phyloP scores from a whole-genome alignment of 2,888 invertebrate species.

The Pseudoips prasinana region DNA sequence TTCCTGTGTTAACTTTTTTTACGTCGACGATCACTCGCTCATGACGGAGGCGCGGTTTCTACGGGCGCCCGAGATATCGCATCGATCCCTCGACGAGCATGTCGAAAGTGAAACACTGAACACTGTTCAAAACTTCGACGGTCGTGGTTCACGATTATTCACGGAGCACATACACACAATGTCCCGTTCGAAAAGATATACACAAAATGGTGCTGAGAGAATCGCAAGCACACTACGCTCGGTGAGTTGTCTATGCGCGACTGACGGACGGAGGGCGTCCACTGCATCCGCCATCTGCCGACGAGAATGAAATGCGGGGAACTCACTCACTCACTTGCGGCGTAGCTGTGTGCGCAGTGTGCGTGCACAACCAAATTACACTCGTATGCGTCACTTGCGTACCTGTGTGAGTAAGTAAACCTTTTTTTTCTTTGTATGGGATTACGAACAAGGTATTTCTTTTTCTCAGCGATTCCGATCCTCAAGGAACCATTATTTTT shows the following conservation, averaged over 20 bases:
- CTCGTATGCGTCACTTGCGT: constrained; percentile 50
- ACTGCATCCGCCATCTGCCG: constrained; percentile 82
- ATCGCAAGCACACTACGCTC: constrained; percentile 66
- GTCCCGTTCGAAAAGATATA: constrained; percentile 78
- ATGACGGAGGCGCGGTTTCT: constrained; percentile 81
- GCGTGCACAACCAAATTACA: constrained; percentile 50
- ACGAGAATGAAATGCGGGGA: constrained; percentile 78
- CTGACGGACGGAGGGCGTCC: constrained; percentile 77
- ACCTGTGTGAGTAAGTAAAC: constrained; percentile 63
- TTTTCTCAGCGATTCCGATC: constrained; percentile 53
- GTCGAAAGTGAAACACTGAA: constrained; percentile 71
- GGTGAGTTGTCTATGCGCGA: constrained; percentile 79
- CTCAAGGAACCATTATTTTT: constrained; percentile 39
- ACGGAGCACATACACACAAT: constrained; percentile 79
- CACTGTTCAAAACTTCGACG: constrained; percentile 52
- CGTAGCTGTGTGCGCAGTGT: constrained; percentile 51
- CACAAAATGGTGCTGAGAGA: constrained; percentile 78
- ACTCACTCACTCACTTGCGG: constrained; percentile 52
- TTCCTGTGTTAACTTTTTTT: constrained; percentile 81
- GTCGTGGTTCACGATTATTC: constrained; percentile 66
- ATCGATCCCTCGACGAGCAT: constrained; percentile 74
- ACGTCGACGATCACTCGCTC: constrained; percentile 80
- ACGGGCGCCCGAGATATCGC: constrained; percentile 76
- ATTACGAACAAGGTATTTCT: constrained; percentile 70
- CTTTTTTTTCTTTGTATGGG: constrained; percentile 70